phyloP scores from a whole-genome alignment of 2,888 invertebrate species.

The Encarsia formosa region DNA sequence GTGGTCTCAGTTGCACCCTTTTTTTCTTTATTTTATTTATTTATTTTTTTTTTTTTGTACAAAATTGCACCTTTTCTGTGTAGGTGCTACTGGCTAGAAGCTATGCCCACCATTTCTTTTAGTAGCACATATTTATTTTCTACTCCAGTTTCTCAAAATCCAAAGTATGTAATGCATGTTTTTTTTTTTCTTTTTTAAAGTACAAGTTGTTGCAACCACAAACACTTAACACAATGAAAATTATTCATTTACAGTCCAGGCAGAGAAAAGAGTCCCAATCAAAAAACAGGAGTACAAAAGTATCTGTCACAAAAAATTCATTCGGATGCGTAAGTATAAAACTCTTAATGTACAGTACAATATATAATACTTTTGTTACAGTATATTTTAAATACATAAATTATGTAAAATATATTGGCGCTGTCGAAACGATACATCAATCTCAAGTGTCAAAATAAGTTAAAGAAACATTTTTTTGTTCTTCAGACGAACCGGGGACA shows the following conservation, averaged over 20 bases:
- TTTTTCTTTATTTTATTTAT: conserved; percentile 1
- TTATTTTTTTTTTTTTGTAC: conserved; percentile 1
- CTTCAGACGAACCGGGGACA: too few relatives aligned
- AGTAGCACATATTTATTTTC: conserved; percentile 56
- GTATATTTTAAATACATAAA: too few relatives aligned
- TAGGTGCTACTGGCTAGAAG: conserved; percentile 63
- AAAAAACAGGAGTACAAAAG: conserved; percentile 33
- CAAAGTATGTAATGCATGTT: conserved; percentile 55
- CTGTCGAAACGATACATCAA: too few relatives aligned
- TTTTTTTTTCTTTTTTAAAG: conserved; percentile 24
- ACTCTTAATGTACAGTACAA: too few relatives aligned
- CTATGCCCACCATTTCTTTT: conserved; percentile 57
- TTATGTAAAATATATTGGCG: too few relatives aligned
- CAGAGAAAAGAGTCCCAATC: conserved; percentile 37
- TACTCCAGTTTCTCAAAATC: conserved; percentile 52
- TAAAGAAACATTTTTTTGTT: too few relatives aligned
- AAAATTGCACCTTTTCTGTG: conserved; percentile 36
- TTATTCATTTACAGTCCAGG: conserved; percentile 33
- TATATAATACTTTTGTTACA: too few relatives aligned
- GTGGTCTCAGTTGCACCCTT: too few relatives aligned
- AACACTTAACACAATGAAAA: too few relatives aligned
- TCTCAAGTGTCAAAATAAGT: too few relatives aligned
- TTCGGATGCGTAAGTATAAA: neutral
- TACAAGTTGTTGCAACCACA: too few relatives aligned
- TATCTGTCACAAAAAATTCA: neutral